Evolutionary conservation across 2,113 vertebrate species (phyloP), one percentile per base, ranked within the genome.

Genomic region (Festucalex cinctus): DNA sequence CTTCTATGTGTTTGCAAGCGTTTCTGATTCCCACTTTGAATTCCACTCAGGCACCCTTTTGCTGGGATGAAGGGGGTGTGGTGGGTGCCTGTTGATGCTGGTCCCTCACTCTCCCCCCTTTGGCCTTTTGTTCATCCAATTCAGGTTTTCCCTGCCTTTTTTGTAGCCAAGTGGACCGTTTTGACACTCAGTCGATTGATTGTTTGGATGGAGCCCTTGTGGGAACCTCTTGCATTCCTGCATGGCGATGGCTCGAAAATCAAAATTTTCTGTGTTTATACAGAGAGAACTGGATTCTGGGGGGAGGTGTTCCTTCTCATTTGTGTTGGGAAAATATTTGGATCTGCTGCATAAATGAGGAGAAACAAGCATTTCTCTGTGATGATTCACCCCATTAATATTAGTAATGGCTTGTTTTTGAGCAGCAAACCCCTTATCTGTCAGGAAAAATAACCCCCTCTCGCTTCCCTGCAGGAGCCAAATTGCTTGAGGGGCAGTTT

Each of bases 11-110:
- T 43, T 19, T 26, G n/a, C 39, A 41, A 62, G 59, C 26, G 32
- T 57, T 62, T 26, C 6, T 43, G 22, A 43, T n/a, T 41, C 39
- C 39, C 39, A 62, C 60, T 62, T 62, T 39, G 39, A 62, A 62
- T 62, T 62, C 60, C 22, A 16, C 13, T 62, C 60, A 62, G 60
- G 60, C 22, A 26, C 37, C 59, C 59, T 44, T 28, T 43, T 79
- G 66, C 79, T 78, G 22, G 16, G 72, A 65, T 57, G 60, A 84
- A 86, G 84, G 86, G 87, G 85, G 88, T 86, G 87, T 89, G 87
- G 86, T 88, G 54, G 83, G 53, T 22, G 54, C 62, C 62, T 65
- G 79, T 79, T 82, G 78, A 88, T 85, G 83, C 85, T 79, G 74
- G 74, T 74, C 64, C 76, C 64, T 75, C 71, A 20, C 19, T 46